Conservation (phyloP, 2,797 vertebrate genomes). For the Aldrovandia affinis region DNA sequence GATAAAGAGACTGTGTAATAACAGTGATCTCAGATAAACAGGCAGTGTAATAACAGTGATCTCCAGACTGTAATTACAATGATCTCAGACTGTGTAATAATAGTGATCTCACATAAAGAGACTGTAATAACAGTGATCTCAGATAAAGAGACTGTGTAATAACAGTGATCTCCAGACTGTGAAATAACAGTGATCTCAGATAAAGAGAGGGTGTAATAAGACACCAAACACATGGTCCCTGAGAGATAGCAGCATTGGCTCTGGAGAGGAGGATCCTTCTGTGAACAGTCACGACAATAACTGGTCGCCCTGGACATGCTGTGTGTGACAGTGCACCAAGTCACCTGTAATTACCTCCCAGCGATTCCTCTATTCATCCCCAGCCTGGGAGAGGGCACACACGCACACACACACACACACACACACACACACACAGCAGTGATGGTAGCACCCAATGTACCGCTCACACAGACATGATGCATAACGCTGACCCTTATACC, state of each 20-base stretch:
- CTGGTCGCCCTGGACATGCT: conserved; percentile 41
- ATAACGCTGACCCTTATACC: not conserved
- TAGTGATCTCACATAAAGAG: too few species aligned
- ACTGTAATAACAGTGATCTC: too few species aligned
- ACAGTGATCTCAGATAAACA: not conserved
- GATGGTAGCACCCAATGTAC: not conserved
- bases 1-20: not conserved
- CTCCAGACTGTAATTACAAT: too few species aligned
- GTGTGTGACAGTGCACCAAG: conserved; percentile 44
- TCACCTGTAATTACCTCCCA: conserved; percentile 56
- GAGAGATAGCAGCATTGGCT: conserved; percentile 25
- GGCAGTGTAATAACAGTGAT: not conserved
- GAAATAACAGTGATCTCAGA: too few species aligned
- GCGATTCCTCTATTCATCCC: conserved; percentile 46
- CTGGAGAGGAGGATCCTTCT: conserved; percentile 37
- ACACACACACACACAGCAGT: conserved; percentile 19
- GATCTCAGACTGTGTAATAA: too few species aligned
- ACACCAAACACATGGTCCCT: not conserved
- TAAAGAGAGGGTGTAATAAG: not conserved
- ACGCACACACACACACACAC: conserved; percentile 13
- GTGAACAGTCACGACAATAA: conserved; percentile 46
- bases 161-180: conserved; percentile 2
- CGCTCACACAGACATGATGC: not conserved
- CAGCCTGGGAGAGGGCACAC: conserved; percentile 15
- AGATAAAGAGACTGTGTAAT: not conserved